These are phyloP conservation scores for Lycaon pictus DNA, from an alignment of 2,113 vertebrate species.

Conservation along the genomic window DNA sequence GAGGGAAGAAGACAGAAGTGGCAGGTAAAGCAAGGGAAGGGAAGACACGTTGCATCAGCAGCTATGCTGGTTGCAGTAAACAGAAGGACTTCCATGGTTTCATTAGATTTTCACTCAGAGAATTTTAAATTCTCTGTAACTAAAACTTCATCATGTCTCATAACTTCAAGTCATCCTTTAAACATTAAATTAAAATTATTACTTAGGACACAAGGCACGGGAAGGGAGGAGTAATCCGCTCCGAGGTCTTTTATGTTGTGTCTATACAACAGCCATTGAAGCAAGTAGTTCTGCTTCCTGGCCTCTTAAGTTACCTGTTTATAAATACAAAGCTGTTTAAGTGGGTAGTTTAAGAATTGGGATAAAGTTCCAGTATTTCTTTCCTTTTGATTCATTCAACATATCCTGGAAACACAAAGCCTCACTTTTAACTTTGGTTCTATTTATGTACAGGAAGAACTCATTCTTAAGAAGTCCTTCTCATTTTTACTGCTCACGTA, in stretches of 20 bases:
- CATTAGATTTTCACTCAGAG: not conserved
- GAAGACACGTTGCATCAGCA: fast-evolving
- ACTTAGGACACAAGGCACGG: not conserved
- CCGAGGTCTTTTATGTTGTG: not conserved
- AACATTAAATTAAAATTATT: not conserved
- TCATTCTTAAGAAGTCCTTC: not conserved
- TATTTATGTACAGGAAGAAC: not conserved
- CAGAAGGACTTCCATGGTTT: not conserved
- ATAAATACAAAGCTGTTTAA: not conserved
- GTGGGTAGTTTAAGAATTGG: not conserved
- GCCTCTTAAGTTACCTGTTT: not conserved
- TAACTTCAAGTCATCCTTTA: not conserved
- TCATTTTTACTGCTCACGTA: not conserved
- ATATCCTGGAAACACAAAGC: not conserved
- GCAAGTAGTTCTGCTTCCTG: not conserved
- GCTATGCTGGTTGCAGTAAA: not conserved
- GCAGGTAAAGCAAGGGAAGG: not conserved
- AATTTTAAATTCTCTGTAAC: not conserved
- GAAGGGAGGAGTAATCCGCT: not conserved
- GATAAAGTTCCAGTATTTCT: not conserved
- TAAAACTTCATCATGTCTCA: not conserved
- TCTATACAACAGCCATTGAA: not conserved
- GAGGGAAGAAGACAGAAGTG: not conserved
- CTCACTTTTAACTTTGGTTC: not conserved
- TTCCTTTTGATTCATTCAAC: not conserved